Conservation (phyloP, 2,113 vertebrate genomes). For the Toxostoma redivivum region DNA sequence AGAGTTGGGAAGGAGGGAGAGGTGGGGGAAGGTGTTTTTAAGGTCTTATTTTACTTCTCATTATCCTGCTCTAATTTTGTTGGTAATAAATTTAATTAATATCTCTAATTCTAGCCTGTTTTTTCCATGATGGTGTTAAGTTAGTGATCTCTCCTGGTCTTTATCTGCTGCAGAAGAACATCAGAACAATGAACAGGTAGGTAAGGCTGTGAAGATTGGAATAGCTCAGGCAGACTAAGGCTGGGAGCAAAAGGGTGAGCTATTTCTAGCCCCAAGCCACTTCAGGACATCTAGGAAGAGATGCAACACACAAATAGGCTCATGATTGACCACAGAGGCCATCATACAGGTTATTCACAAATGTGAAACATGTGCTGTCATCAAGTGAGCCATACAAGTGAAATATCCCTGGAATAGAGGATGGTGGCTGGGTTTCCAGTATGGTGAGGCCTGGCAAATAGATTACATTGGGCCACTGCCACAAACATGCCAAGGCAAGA, state of each 20-base stretch:
- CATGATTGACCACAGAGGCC: not conserved
- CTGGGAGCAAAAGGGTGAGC: not conserved
- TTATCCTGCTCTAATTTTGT: not conserved
- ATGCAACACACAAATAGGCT: not conserved
- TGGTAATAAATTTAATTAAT: not conserved
- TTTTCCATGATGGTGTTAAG: not conserved
- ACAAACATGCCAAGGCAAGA: not conserved
- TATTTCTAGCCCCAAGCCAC: not conserved
- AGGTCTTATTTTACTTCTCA: not conserved
- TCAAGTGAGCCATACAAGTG: accelerated
- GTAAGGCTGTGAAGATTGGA: not conserved
- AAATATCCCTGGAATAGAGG: not conserved
- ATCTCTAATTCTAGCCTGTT: not conserved
- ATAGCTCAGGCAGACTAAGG: not conserved
- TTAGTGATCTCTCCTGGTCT: not conserved
- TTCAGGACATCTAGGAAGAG: not conserved
- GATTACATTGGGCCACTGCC: no score
- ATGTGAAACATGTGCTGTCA: not conserved
- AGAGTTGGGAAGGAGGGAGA: not conserved
- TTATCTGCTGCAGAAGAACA: not conserved
- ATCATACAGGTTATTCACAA: not conserved
- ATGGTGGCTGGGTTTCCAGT: not conserved
- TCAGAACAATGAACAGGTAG: not conserved
- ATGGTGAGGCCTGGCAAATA: not conserved
- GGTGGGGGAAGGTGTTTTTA: not conserved